phyloP scores from a whole-genome alignment of 1,140 invertebrate species.

The Cryptotermes secundus region DNA sequence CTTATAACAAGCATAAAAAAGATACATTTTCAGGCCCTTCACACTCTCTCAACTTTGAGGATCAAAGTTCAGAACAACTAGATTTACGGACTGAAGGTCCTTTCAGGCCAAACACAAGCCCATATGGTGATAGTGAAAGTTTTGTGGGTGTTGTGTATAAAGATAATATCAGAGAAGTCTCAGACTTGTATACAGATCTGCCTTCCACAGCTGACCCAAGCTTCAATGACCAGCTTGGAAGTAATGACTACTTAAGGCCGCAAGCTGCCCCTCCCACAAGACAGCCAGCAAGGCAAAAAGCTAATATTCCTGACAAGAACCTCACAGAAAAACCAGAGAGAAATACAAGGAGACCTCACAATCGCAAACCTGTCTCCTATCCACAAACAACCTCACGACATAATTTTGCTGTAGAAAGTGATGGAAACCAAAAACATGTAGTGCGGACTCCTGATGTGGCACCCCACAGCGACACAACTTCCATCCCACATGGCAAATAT shows the following conservation, averaged over 20 bases:
- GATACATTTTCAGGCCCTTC: not conserved
- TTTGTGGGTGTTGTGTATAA: not conserved
- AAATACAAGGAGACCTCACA: not conserved
- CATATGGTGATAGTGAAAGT: slow-evolving; percentile 19
- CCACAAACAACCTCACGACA: not conserved
- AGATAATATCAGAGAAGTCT: not conserved
- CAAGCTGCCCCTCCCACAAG: not conserved
- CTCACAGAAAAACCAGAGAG: not conserved
- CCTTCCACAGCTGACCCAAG: not conserved
- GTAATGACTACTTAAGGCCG: not conserved
- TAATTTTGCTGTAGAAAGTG: not conserved
- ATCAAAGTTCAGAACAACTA: not conserved
- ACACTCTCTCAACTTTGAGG: not conserved
- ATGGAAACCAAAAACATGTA: not conserved
- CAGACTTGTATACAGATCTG: not conserved
- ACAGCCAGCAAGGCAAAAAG: not conserved
- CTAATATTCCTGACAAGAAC: not conserved
- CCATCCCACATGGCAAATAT: not conserved
- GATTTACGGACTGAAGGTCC: not conserved
- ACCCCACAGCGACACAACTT: not conserved
- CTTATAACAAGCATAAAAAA: not conserved
- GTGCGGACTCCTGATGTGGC: not conserved
- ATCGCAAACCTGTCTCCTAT: not conserved
- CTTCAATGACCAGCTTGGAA: not conserved
- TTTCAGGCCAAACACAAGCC: slow-evolving; percentile 22